phyloP scores from a whole-genome alignment of 1,140 invertebrate species.

The Lasioglossum albipes region DNA sequence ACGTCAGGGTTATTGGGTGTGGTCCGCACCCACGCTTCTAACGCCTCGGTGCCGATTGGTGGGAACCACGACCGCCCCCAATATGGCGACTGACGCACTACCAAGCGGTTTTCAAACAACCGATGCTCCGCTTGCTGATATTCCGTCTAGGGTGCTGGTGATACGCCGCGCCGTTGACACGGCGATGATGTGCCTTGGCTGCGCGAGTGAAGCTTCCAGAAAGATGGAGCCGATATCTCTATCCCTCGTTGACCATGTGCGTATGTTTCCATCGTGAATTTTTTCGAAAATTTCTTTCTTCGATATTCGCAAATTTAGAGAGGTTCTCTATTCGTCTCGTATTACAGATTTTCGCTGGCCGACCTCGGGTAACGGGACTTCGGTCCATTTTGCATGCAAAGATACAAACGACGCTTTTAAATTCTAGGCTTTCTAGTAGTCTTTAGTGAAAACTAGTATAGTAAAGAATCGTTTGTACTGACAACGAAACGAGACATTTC shows the following conservation, averaged over 20 bases:
- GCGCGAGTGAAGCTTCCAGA: conserved; percentile 26
- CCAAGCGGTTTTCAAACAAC: background rate
- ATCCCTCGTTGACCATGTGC: background rate
- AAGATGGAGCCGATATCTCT: background rate
- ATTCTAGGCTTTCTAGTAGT: no score
- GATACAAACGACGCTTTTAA: no score
- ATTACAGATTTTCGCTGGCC: no score
- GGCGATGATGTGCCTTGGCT: conserved; percentile 10
- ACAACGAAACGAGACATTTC: no score
- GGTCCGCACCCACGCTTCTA: conserved; percentile 68
- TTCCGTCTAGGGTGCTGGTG: conserved; percentile 3
- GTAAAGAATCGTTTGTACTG: no score
- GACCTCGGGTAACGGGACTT: no score
- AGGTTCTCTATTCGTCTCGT: no score
- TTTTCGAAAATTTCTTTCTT: no score
- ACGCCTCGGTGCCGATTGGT: conserved; percentile 68
- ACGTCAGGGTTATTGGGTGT: conserved; percentile 66
- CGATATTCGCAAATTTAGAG: no score
- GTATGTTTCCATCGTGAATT: background rate
- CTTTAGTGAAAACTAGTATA: no score
- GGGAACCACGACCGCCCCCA: conserved; percentile 71
- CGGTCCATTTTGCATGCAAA: no score
- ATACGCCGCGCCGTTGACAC: conserved; percentile 39
- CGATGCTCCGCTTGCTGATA: background rate
- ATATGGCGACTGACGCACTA: conserved; percentile 71